phyloP scores from a whole-genome alignment of 2,888 invertebrate species.

The Eudasyphora cyanicolor region DNA sequence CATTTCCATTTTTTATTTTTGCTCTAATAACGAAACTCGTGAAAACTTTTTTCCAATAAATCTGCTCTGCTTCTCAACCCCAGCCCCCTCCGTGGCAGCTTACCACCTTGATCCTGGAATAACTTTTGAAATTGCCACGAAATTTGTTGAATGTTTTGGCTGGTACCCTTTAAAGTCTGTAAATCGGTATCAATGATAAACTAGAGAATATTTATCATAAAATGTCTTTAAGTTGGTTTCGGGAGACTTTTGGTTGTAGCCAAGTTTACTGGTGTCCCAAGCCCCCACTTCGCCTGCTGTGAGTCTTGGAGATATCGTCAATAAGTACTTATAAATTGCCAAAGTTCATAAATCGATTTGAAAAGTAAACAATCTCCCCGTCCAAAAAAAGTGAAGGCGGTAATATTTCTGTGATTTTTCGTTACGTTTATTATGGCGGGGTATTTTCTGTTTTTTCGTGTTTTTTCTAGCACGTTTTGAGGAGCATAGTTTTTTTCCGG shows the following conservation, averaged over 20 bases:
- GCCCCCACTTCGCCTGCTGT: too few relatives aligned
- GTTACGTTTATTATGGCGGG: neutral
- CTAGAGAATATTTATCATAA: constrained; percentile 15
- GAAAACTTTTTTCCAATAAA: neutral
- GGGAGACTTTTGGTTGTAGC: neutral
- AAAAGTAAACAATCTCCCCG: constrained; percentile 9
- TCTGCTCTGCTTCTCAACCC: neutral
- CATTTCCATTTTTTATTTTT: too few relatives aligned
- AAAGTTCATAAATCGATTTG: constrained; percentile 28
- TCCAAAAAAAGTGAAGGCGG: neutral
- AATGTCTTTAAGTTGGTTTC: neutral
- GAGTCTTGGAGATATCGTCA: neutral
- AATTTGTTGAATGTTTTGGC: neutral
- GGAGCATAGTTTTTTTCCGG: neutral
- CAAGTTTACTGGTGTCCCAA: neutral
- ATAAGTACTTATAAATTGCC: constrained; percentile 18
- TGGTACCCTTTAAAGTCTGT: neutral
- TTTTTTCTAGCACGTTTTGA: constrained; percentile 15
- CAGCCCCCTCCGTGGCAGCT: neutral
- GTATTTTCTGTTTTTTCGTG: neutral
- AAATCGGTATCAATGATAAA: constrained; percentile 13
- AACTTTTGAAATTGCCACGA: constrained; percentile 18
- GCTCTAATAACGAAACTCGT: neutral
- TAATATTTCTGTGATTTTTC: constrained; percentile 7
- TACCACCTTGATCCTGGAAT: neutral